Evolutionary conservation across 2,113 vertebrate species (phyloP).

Genomic region (Sus scrofa): T2T-Sscrofa CM000812.6:245505501-245506000

Average conservation of each 20-base stretch:
- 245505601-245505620: neutral
- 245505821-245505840: neutral
- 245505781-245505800: constrained; percentile 20
- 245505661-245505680: neutral
- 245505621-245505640: neutral
- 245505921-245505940: neutral
- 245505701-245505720: neutral
- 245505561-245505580: neutral
- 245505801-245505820: constrained; percentile 38
- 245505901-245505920: neutral
- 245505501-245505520: neutral
- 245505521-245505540: neutral
- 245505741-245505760: neutral
- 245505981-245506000: too few relatives aligned
- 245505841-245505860: neutral
- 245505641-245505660: neutral
- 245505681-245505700: neutral
- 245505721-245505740: neutral
- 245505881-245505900: neutral
- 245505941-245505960: too few relatives aligned
- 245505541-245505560: neutral
- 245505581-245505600: neutral
- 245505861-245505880: constrained; percentile 5
- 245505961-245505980: neutral
- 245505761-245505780: neutral